phyloP scores from a whole-genome alignment of 2,888 invertebrate species.

The Yponomeuta plumbellus region DNA sequence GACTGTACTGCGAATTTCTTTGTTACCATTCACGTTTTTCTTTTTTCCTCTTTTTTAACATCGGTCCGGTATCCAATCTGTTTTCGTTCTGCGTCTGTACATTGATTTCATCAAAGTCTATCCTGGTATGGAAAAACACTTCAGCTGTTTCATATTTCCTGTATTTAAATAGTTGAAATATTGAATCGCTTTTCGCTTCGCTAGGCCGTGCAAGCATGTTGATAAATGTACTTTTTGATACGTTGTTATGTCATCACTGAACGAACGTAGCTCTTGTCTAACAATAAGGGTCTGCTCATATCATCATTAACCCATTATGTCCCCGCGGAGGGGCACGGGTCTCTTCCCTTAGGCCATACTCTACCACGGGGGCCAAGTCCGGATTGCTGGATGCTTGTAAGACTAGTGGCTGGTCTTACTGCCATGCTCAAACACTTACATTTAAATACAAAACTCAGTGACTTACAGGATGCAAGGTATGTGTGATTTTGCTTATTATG shows the following conservation, averaged over 20 bases:
- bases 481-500: too few relatives aligned
- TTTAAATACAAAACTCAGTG: too few relatives aligned
- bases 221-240: neutral
- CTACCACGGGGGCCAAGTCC: too few relatives aligned
- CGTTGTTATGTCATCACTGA: neutral
- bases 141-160: neutral
- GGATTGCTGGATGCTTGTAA: too few relatives aligned
- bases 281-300: too few relatives aligned
- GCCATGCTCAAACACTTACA: too few relatives aligned
- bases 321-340: too few relatives aligned
- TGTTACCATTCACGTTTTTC: neutral
- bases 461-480: too few relatives aligned
- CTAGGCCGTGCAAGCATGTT: neutral
- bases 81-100: constrained; percentile 5
- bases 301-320: too few relatives aligned
- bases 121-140: constrained; percentile 1
- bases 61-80: constrained; percentile 9
- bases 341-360: too few relatives aligned
- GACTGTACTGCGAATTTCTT: neutral
- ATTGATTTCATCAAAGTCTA: constrained; percentile 9
- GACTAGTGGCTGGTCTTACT: too few relatives aligned
- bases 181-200: neutral
- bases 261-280: neutral
- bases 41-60: constrained; percentile 5
- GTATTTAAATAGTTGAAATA: neutral